phyloP scores from a whole-genome alignment of 1,140 invertebrate genomes.

The Homalodisca vitripennis region DNA sequence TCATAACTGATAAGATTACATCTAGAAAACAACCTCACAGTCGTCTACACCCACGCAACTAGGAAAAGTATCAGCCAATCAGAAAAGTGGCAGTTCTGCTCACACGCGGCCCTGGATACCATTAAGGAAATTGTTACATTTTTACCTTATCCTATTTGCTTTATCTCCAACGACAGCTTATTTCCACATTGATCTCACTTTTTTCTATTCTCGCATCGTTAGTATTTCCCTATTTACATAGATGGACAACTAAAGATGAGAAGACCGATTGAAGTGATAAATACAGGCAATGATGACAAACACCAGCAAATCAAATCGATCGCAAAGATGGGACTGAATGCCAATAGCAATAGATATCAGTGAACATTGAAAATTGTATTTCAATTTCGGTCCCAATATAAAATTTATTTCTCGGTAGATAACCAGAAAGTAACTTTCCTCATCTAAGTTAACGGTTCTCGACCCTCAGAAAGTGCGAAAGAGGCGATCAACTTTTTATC shows the following conservation, averaged over 20 bases:
- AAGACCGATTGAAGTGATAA: too few species aligned
- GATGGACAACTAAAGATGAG: too few species aligned
- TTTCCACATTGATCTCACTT: too few species aligned
- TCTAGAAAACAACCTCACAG: not conserved
- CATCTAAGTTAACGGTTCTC: conserved; percentile 24
- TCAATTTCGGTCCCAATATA: conserved; percentile 19
- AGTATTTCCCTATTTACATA: too few species aligned
- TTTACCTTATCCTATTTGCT: not conserved
- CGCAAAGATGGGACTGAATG: too few species aligned
- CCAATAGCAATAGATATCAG: too few species aligned
- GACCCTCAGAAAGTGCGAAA: conserved; percentile 6
- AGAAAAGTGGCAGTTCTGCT: not conserved
- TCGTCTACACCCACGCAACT: not conserved
- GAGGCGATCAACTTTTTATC: conserved; percentile 26
- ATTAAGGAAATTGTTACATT: not conserved
- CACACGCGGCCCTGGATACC: not conserved
- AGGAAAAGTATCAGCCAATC: not conserved
- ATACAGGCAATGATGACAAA: too few species aligned
- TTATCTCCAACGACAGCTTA: too few species aligned
- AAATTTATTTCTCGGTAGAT: conserved; percentile 18
- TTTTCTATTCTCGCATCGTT: too few species aligned
- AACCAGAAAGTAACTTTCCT: conserved; percentile 20
- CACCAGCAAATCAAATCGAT: too few species aligned
- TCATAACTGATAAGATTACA: not conserved
- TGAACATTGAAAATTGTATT: conserved; percentile 10